phyloP scores from a whole-genome alignment of 2,797 vertebrate genomes.

The Orientallactaga sibirica region DNA sequence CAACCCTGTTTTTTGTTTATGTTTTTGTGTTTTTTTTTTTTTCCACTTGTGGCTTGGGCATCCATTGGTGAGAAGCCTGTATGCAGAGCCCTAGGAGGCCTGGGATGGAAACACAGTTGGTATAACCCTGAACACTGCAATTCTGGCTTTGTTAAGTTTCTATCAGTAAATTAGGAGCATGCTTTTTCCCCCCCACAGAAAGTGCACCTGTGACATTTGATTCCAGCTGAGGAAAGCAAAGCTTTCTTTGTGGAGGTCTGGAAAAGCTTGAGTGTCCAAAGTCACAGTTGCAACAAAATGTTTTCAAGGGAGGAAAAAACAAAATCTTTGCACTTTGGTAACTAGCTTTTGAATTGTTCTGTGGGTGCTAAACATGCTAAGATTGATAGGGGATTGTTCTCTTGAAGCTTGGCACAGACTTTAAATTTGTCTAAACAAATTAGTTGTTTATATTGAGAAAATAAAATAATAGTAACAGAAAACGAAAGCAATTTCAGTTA shows the following conservation, averaged over 20 bases:
- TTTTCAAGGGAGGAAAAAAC: not conserved
- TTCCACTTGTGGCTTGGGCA: not conserved
- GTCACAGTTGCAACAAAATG: conserved; percentile 26
- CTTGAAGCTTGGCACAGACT: not conserved
- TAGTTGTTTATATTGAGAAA: conserved; percentile 28
- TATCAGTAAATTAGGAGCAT: conserved; percentile 26
- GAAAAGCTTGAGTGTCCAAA: conserved; percentile 23
- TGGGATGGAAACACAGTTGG: not conserved
- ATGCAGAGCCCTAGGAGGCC: not conserved
- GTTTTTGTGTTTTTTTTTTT: not conserved
- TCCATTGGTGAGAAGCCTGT: not conserved
- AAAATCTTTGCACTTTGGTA: not conserved
- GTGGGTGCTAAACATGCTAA: not conserved
- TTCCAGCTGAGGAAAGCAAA: conserved; percentile 57
- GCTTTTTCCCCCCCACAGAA: not conserved
- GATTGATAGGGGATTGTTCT: not conserved
- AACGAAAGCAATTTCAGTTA: conserved; percentile 42
- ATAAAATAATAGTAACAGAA: conserved; percentile 13
- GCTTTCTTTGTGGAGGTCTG: conserved; percentile 51
- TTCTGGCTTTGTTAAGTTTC: conserved; percentile 49
- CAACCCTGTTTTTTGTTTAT: not conserved
- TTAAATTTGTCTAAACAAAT: conserved; percentile 35
- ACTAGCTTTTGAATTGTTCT: not conserved
- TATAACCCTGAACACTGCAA: conserved; percentile 51
- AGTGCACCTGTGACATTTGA: conserved; percentile 57